These are phyloP conservation scores for Heterodera filipjevi DNA, from an alignment of 2,888 invertebrate species.

Conservation along the genomic window DNA sequence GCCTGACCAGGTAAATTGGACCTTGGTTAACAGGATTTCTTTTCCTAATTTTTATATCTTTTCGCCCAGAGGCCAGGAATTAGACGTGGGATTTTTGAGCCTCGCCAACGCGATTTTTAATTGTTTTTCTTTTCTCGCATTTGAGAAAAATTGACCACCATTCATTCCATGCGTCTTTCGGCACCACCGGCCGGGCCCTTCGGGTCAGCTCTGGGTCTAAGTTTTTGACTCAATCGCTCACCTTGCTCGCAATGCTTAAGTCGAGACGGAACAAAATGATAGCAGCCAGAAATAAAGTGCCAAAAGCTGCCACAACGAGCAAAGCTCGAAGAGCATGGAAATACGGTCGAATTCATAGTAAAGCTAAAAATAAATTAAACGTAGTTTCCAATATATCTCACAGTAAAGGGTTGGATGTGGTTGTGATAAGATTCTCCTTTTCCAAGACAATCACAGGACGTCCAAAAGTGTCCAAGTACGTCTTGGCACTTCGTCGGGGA, in stretches of 20 bases:
- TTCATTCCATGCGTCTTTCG: no score
- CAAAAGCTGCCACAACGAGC: conserved; percentile 84
- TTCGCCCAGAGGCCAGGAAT: no score
- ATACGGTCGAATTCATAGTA: conserved; percentile 84
- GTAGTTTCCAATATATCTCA: conserved; percentile 33
- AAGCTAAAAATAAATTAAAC: conserved; percentile 68
- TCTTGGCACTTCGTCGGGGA: conserved; percentile 79
- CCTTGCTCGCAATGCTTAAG: conserved; percentile 73
- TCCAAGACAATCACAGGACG: conserved; percentile 85
- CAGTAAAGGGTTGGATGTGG: conserved; percentile 82
- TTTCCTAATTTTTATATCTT: no score
- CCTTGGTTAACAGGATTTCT: no score
- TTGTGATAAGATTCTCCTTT: conserved; percentile 83
- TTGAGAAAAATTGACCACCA: no score
- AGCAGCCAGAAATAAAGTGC: conserved; percentile 84
- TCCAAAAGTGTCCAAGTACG: conserved; percentile 92
- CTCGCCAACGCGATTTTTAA: no score
- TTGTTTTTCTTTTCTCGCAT: no score
- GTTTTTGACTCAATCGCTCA: no score
- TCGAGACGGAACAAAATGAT: conserved; percentile 93
- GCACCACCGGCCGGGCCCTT: no score
- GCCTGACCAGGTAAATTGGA: no score
- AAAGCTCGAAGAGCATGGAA: conserved; percentile 87
- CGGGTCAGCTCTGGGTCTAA: no score
- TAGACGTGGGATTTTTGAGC: no score